phyloP scores from a whole-genome alignment of 1,140 invertebrate genomes.

The Drosophila asahinai region DNA sequence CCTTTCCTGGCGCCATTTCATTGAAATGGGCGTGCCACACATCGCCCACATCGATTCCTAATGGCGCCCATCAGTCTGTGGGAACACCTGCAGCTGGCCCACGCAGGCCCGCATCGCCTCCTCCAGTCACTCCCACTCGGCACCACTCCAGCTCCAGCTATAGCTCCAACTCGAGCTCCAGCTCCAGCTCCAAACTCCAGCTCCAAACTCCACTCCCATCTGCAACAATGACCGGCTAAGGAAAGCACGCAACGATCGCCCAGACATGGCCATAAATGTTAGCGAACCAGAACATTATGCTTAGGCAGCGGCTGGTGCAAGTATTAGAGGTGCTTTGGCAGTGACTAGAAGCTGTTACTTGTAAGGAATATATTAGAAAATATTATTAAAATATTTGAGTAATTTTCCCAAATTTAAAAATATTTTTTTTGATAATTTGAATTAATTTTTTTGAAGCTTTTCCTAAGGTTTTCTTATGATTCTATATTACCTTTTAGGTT shows the following conservation, averaged over 20 bases:
- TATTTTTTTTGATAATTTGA: not conserved
- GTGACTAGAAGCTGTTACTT: not conserved
- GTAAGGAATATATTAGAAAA: not conserved
- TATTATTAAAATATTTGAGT: not conserved
- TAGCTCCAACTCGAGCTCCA: too few relatives aligned
- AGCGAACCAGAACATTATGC: conserved; percentile 52
- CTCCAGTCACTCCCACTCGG: conserved; percentile 38
- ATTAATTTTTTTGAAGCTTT: not conserved
- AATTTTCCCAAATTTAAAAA: not conserved
- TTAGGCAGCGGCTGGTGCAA: conserved; percentile 2
- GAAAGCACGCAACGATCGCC: conserved; percentile 39
- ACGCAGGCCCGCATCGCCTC: conserved; percentile 33
- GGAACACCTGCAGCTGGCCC: conserved; percentile 73
- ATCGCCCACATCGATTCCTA: conserved; percentile 46
- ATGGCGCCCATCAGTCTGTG: conserved; percentile 76
- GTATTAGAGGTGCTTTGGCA: conserved; percentile 4
- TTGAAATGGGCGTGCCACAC: conserved; percentile 59
- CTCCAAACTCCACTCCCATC: conserved; percentile 21
- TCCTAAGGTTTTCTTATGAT: not conserved
- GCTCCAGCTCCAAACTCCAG: too few relatives aligned
- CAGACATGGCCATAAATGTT: conserved; percentile 45
- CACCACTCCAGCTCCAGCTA: not conserved
- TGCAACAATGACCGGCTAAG: conserved; percentile 6
- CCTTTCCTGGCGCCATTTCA: conserved; percentile 65
- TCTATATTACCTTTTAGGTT: not conserved